Evolutionary conservation across 2,113 vertebrate genomes (phyloP), one percentile per base, ranked within the genome.

Genomic region (Lampris incognitus): DNA sequence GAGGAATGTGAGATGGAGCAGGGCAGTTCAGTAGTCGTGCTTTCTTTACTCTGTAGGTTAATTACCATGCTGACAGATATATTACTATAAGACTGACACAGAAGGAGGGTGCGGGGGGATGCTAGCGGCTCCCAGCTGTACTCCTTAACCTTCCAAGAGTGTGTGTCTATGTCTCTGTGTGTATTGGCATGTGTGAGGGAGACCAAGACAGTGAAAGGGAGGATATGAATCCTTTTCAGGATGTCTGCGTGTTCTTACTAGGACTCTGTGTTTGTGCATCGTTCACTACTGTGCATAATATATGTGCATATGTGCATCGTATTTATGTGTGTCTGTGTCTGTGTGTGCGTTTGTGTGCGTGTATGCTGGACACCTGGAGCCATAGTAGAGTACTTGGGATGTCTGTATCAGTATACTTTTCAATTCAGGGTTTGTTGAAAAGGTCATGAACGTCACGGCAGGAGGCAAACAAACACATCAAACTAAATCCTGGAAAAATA

Each of bases 61-160:
- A 93, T 93, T 89, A 90, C 86, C 83, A 58, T 61, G 80, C 73
- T 93, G 90, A 93, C 89, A 88, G 87, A 93, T 79, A 89, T 85
- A 90, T 92, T 93, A 90, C 85, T 70, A 4, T 51, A 52, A 80
- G 76, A 91, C 85, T 87, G 82, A 87, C 86, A 81, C 64, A 78
- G 68, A 74, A 81, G 85, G 78, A 79, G 83, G 83, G 69, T 76
- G 71, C 62, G 40, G 52, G 4, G 1, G 46, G 13, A 38, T 38
- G 11, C 5, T 4, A 75, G 84, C 74, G 78, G 86, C 79, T 87
- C 78, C 83, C 76, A 84, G 86, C 84, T 88, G 78, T 85, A 89
- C 89, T 88, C 78, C 64, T 75, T 89, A 89, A 89, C 84, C 76
- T 79, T 81, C 74, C 69, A 75, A 78, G 55, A 54, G 37, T 51